Base-by-base conservation (phyloP, 2,797 vertebrate genomes). In the Gephyroberyx darwinii region DNA sequence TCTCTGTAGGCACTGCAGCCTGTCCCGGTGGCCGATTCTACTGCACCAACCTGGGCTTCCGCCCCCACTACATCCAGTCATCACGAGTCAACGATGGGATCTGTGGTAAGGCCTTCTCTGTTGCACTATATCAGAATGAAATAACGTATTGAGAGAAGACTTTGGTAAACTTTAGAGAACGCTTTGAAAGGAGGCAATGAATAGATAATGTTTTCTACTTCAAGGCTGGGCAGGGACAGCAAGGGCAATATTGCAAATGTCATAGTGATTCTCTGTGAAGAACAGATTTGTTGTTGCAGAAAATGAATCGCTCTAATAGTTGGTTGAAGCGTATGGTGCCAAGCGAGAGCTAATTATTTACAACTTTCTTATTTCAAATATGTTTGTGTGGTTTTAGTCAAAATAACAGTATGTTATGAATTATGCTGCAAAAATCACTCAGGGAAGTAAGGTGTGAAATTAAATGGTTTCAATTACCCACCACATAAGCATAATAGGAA, bases 1-100 rank as follows among this genome's bases (percentile, higher is more conserved):
- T 9, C 56, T 37, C 1, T 43, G 47, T 67, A 93, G 93, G 92
- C 47, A 93, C 92, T 12, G 91, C 91, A 0, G 91, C 92, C 1
- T 93, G 93, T 78, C 86, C 90, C n/a, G 86, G 65, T 8, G 92
- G 92, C 9, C 80, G 92, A 17, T 93, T 93, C 87, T 93, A 93
- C 85, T 93, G 93, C 81, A 85, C 87, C 65, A 93, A 93, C 72
- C 88, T 92, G 72, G 92, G 92, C 61, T 93, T 92, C 72, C 90
- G 90, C 30, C 91, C 91, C 13, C 84, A 90, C 73, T 93, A 91
- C 85, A 88, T 92, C 77, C 91, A 88, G 5, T 91, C 91, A 50
- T 92, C 90, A 0, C 59, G 91, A 41, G 90, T 93, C 78, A 93
- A 92, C 9, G 92, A 93, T 13, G 93, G 91, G 59, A 90, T 94